Conservation (phyloP, 2,113 vertebrate genomes). For the Castor canadensis region DNA sequence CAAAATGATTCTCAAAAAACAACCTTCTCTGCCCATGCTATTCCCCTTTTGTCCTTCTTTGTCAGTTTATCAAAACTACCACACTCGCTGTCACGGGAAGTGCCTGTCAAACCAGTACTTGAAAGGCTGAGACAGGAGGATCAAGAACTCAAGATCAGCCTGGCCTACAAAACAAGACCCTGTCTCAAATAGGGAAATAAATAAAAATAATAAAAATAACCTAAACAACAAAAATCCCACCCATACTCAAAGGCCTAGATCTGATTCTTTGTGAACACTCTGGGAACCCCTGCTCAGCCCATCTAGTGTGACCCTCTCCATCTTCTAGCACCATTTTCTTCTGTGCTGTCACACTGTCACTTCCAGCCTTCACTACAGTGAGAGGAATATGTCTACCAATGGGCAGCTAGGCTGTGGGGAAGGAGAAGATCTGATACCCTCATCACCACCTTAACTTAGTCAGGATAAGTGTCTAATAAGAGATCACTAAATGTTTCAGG, state of each 20-base stretch:
- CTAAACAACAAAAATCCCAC: neutral
- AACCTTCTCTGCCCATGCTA: neutral
- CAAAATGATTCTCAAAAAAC: neutral
- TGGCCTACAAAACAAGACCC: neutral
- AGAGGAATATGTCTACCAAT: neutral
- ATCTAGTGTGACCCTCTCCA: neutral
- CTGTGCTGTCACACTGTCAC: neutral
- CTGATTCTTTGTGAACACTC: neutral
- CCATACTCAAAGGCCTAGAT: neutral
- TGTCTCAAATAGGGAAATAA: neutral
- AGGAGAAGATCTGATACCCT: neutral
- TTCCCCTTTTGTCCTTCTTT: neutral
- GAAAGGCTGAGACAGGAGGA: neutral
- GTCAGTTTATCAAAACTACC: neutral
- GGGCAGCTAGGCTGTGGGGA: neutral
- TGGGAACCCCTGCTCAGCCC: neutral
- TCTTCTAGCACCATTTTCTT: neutral
- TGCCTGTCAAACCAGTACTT: neutral
- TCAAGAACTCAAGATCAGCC: neutral
- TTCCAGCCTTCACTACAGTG: neutral
- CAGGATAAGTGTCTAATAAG: neutral
- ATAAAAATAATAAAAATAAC: neutral
- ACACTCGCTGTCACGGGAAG: neutral
- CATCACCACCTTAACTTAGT: neutral
- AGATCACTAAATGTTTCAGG: neutral